These are phyloP conservation scores for Pararge aegeria DNA, from an alignment of 1,140 invertebrate genomes.

Conservation along the genomic window DNA sequence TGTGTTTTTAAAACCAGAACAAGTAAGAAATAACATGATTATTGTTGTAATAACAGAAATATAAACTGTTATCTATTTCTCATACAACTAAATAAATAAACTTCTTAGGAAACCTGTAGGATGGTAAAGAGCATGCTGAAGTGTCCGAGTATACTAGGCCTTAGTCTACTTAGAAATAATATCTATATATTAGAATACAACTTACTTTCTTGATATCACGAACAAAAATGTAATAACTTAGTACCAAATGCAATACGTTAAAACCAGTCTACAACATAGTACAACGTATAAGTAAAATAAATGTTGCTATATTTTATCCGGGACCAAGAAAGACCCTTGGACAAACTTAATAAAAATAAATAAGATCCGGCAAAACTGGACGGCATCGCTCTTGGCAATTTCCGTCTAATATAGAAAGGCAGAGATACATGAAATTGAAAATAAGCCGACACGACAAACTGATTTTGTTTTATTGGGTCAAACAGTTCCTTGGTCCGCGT, in stretches of 20 bases:
- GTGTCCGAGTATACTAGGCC: too few species aligned
- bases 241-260: background rate
- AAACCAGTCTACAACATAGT: background rate
- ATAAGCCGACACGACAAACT: slow-evolving; percentile 39
- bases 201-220: too few species aligned
- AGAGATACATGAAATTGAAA: slow-evolving; percentile 70
- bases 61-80: too few species aligned
- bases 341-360: slow-evolving; percentile 67
- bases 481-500: background rate
- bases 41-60: too few species aligned
- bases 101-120: too few species aligned
- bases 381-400: slow-evolving; percentile 66
- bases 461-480: slow-evolving; percentile 20
- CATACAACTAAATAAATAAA: too few species aligned
- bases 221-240: slow-evolving; percentile 1
- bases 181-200: too few species aligned
- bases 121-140: too few species aligned
- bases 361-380: slow-evolving; percentile 44
- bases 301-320: slow-evolving; percentile 24
- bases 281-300: background rate
- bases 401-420: slow-evolving; percentile 58
- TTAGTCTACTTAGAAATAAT: too few species aligned
- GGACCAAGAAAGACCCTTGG: slow-evolving; percentile 23
- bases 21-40: too few species aligned
- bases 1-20: too few species aligned